Base-by-base conservation (phyloP, 2,113 vertebrate species). In the Actenoides hombroni region DNA sequence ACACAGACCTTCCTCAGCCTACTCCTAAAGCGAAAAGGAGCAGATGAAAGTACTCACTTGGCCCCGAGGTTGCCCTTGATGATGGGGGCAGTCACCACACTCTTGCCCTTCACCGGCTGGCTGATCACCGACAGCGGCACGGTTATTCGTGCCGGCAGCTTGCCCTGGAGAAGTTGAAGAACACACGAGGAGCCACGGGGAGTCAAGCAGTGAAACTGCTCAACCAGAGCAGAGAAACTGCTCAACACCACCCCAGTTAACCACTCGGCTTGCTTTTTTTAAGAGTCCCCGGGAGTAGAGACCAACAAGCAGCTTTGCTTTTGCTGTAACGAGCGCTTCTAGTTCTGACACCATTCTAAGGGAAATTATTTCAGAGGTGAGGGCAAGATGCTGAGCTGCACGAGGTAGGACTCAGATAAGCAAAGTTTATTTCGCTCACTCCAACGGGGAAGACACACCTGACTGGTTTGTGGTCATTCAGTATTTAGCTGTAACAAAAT, bases 31-130 rank as follows among this genome's bases (percentile, higher is more conserved):
- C 19, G 35, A n/a, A n/a, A 61, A 37, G 61, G 19, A 37, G 0
- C 3, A 37, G 31, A 39, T 21, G 33, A 40, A 39, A 73, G 48
- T 68, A 98, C 98, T 99, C 88, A 99, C 99, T 99, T 99, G 93
- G 99, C 98, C 8, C 99, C 99, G 0, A 99, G 98, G 94, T 99
- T 99, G 95, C 99, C 99, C 97, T 99, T 99, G 85, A 99, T 98
- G 86, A 99, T 98, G 25, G 99, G 99, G 16, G 99, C 98, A n/a
- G 99, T 98, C 97, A 99, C 98, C 73, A 99, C 98, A 1, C 98
- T 99, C 97, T 99, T 99, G 96, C 98, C 99, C 97, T 99, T 99
- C 98, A 99, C 98, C 5, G 99, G 99, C 93, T 99, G 99, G 97
- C 99, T 99, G 83, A 99, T 99, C 65, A 99, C 99, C 31, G 99